These are phyloP conservation scores for Andrena trimmerana DNA, from an alignment of 2,888 invertebrate species.

Conservation along the genomic window DNA sequence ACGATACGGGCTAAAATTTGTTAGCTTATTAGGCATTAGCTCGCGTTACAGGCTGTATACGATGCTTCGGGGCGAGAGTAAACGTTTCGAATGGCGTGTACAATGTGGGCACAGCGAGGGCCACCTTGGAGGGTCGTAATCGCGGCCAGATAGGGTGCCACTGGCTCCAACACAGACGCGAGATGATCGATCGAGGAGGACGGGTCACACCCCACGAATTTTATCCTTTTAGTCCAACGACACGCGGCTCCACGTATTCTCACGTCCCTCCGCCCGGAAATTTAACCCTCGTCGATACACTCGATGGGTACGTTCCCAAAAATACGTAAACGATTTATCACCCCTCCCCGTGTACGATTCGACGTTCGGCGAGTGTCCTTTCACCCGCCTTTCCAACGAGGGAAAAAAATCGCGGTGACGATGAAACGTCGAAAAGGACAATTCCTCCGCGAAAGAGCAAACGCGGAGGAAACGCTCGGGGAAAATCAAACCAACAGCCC, in stretches of 20 bases:
- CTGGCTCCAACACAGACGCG: not conserved
- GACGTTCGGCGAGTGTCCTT: not conserved
- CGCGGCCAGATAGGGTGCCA: conserved; percentile 26
- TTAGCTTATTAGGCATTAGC: conserved; percentile 11
- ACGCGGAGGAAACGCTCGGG: not conserved
- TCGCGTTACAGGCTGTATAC: not conserved
- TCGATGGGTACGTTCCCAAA: not conserved
- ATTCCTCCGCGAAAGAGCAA: not conserved
- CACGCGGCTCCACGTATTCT: not conserved
- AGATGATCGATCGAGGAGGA: conserved; percentile 45
- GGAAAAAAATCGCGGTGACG: not conserved
- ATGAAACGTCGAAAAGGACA: conserved; percentile 1
- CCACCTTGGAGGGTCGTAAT: conserved; percentile 24
- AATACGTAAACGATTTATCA: conserved; percentile 8
- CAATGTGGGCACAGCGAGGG: conserved; percentile 15
- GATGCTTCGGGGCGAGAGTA: conserved; percentile 3
- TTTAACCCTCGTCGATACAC: conserved; percentile 1
- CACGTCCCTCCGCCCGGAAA: conserved; percentile 7
- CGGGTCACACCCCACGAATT: conserved; percentile 42
- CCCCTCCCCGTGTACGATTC: not conserved
- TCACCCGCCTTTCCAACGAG: no score
- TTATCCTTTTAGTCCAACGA: conserved; percentile 32
- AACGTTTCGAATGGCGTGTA: conserved; percentile 25
- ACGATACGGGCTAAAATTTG: conserved; percentile 21
- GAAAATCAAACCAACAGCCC: not conserved